Evolutionary conservation across 2,888 invertebrate species (phyloP).

Genomic region (Corbicula japonica): DNA sequence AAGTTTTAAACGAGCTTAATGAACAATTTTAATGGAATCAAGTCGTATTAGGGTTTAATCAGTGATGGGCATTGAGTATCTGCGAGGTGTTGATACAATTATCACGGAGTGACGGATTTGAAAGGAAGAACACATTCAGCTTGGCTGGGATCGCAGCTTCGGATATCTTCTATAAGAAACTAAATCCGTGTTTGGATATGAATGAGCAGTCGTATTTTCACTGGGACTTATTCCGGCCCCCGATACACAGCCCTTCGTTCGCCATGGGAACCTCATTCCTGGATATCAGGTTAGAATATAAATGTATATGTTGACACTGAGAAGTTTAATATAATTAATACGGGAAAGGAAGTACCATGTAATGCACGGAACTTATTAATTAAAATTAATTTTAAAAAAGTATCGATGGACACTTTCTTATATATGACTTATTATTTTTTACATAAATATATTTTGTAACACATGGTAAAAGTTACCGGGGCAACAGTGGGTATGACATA

Average conservation of each 20-base stretch:
- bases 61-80: too few relatives aligned
- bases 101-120: slow-evolving; percentile 15
- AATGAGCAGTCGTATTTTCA: slow-evolving; percentile 83
- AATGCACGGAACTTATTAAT: too few relatives aligned
- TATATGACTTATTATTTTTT: too few relatives aligned
- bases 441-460: too few relatives aligned
- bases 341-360: not conserved
- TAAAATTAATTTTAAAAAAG: too few relatives aligned
- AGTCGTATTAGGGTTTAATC: too few relatives aligned
- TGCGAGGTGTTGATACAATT: slow-evolving; percentile 9
- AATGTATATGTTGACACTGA: not conserved
- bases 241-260: slow-evolving; percentile 79
- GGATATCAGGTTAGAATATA: slow-evolving; percentile 78
- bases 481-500: too few relatives aligned
- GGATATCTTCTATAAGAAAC: slow-evolving; percentile 2
- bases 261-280: slow-evolving; percentile 81
- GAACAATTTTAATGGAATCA: not conserved
- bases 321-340: not conserved
- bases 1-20: slow-evolving; percentile 28
- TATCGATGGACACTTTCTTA: too few relatives aligned
- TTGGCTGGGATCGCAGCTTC: too few relatives aligned
- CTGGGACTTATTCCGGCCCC: slow-evolving; percentile 81
- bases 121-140: too few relatives aligned
- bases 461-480: too few relatives aligned
- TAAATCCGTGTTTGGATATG: slow-evolving; percentile 60